Evolutionary conservation across 2,797 vertebrate species (phyloP).

Genomic region (Pseudocheirus occidentalis): DNA sequence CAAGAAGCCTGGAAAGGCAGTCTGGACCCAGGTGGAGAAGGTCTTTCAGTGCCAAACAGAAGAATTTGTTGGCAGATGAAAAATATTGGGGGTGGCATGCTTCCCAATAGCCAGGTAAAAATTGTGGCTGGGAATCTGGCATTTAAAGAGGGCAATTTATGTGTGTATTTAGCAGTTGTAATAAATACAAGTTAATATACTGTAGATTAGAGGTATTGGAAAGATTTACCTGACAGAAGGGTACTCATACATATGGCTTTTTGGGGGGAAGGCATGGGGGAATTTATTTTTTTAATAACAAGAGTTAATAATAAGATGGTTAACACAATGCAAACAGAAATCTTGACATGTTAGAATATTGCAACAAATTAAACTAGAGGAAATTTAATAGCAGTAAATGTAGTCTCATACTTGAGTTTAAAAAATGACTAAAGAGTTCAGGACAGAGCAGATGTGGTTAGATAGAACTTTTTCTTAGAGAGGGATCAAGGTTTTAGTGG

Average conservation of each 20-base stretch:
- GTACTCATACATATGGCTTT: not conserved
- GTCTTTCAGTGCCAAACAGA: not conserved
- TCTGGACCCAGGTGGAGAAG: not conserved
- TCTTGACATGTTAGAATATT: not conserved
- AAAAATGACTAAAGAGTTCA: not conserved
- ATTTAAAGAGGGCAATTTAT: not conserved
- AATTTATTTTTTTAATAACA: not conserved
- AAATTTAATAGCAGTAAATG: not conserved
- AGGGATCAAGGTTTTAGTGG: not conserved
- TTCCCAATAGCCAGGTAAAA: not conserved
- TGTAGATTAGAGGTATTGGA: not conserved
- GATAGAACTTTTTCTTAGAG: not conserved
- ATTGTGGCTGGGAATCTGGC: not conserved
- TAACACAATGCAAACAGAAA: not conserved
- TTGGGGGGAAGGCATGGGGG: not conserved
- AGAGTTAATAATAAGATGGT: not conserved
- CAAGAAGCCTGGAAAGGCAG: not conserved
- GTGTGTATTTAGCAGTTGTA: not conserved
- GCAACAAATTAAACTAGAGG: not conserved
- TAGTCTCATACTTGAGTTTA: not conserved
- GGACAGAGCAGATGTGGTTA: constrained; percentile 31
- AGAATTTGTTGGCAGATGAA: not conserved
- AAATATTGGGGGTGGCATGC: not conserved
- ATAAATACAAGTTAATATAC: constrained; percentile 3
- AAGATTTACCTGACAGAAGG: not conserved